Base-by-base conservation (phyloP, 2,888 invertebrate genomes). In the Noctua comes region DNA sequence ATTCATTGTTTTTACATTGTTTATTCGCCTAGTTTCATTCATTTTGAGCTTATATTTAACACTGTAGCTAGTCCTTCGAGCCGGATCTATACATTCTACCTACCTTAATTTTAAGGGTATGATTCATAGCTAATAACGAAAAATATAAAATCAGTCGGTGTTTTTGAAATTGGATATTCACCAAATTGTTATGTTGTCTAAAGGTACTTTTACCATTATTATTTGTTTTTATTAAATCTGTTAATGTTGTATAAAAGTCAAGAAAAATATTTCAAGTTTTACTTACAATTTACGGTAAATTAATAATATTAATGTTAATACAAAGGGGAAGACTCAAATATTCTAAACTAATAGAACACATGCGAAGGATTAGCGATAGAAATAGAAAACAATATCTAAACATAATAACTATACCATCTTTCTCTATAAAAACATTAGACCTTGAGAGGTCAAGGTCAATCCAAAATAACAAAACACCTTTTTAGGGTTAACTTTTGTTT, bases 301-400 rank as follows among this genome's bases (percentile, higher is more conserved):
- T 36, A 75, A 77, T 76, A 31, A 46, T 18, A 79, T 75, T 76
- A 75, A 71, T 75, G 83, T 88, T 87, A 87, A 68, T 83, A 75
- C 59, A 59, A 71, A 64, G 71, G 69, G 79, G 77, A 72, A 82
- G 71, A 73, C 18, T 66, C 57, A 79, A 77, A 51, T 70, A 68
- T 48, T 68, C 79, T 84, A 86, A 68, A 31, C 78, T 82, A 80
- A 82, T 72, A 72, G 66, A 87, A 81, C 71, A 65, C 88, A 88
- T 86, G 88, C 88, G 66, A 54, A 78, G 77, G 70, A 84, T 88
- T 83, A 86, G 80, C 54, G 59, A 74, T 68, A 84, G 74, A 77
- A 68, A 82, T 66, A 82, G 59, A 78, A 77, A 79, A 71, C 43
- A 62, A 27, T 51, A n/a, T 54, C 65, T 74, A 76, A 48, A 54